phyloP scores from a whole-genome alignment of 2,888 invertebrate genomes.

The Chirona hameri region DNA sequence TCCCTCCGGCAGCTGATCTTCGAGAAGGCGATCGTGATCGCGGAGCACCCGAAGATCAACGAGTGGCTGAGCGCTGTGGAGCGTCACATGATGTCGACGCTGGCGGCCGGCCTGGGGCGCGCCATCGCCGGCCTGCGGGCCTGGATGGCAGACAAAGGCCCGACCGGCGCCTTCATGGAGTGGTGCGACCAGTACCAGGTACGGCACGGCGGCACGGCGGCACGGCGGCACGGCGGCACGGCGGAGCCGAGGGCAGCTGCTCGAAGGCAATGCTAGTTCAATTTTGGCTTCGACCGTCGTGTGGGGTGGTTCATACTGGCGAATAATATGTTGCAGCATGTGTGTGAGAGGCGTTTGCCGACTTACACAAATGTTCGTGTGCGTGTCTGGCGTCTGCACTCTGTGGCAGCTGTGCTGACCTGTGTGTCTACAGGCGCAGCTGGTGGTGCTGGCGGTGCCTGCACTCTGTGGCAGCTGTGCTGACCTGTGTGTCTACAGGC shows the following conservation, averaged over 20 bases:
- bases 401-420: neutral
- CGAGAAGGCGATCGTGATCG: constrained; percentile 66
- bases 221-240: too few relatives aligned
- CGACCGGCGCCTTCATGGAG: constrained; percentile 70
- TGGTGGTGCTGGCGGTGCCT: too few relatives aligned
- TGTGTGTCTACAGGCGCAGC: constrained; percentile 42
- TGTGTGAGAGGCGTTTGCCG: too few relatives aligned
- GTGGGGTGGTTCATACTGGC: too few relatives aligned
- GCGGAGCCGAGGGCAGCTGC: too few relatives aligned
- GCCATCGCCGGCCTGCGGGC: constrained; percentile 73
- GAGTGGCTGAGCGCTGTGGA: constrained; percentile 97
- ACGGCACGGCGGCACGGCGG: neutral
- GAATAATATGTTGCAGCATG: too few relatives aligned
- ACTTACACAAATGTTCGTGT: too few relatives aligned
- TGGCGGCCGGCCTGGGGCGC: constrained; percentile 85
- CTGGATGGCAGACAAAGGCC: constrained; percentile 37
- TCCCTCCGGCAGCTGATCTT: constrained; percentile 49
- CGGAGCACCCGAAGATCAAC: constrained; percentile 95
- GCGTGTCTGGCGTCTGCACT: too few relatives aligned
- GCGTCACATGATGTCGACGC: constrained; percentile 92
- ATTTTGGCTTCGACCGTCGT: too few relatives aligned
- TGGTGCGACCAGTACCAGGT: constrained; percentile 71
- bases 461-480: neutral
- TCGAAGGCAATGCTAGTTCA: too few relatives aligned
- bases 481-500: neutral